Base-by-base conservation (phyloP, 30 jellyfish, hydroid and myxozoan species). In the Cassiopea andromeda region DNA sequence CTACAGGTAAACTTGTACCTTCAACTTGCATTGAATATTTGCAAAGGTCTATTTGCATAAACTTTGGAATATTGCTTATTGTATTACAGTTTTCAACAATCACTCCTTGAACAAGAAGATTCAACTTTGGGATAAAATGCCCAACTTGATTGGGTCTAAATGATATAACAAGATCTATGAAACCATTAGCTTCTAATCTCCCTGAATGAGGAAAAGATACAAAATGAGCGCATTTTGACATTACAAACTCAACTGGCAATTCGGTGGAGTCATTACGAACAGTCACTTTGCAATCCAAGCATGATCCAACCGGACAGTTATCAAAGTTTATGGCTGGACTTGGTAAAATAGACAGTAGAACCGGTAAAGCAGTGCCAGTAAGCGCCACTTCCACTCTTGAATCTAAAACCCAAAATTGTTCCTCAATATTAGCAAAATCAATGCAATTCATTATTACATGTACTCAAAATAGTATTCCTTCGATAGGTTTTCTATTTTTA, bases 321-420 rank as follows among this genome's bases (percentile, higher is more conserved):
- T 88, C 98, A 77, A 90, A 95, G 69, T 69, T 74, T 14, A 91
- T 87, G 16, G 73, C n/a, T 7, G 91, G 91, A 44, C 95, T 85
- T 44, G 99, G 99, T 15, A 95, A 77, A 38, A 95, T 46, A 8
- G 99, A 90, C 79, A 95, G 48, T 73, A 74, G 69, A 58, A 95
- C 97, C 1, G 99, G 99, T 66, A 95, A 73, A 3, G 99, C 99
- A 9, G 99, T 90, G 13, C 99, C 99, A 13, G 97, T 86, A 27
- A 95, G 79, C 1, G 99, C 99, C 45, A 95, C 91, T 64, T 95
- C 99, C 27, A 91, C 93, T 78, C 93, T 76, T 50, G 92, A 48
- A 57, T 95, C 99, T 95, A 57, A 8, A 69, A 54, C 12, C 12
- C 64, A 54, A 54, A 54, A 54, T 3, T 3, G 64, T 54, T 3